Evolutionary conservation across 2,888 invertebrate species (phyloP).

Genomic region (Campopleginae sp.): DNA sequence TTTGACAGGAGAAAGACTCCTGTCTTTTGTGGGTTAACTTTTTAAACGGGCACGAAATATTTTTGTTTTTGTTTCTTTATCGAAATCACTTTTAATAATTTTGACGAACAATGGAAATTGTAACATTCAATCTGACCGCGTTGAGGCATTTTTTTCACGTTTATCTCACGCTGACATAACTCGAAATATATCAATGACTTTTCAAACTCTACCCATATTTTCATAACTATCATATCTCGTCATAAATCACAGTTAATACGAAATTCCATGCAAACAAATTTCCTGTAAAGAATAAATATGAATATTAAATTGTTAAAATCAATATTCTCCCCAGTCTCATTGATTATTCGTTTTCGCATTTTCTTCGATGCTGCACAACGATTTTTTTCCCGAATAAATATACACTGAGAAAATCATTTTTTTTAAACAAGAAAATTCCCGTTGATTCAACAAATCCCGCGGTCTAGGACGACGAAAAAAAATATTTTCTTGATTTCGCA

Average conservation of each 20-base stretch:
- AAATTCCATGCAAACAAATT: neutral
- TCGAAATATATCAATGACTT: neutral
- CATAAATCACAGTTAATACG: neutral
- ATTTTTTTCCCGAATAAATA: neutral
- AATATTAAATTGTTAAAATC: neutral
- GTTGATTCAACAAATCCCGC: too few relatives aligned
- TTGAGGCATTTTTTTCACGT: neutral
- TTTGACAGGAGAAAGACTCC: too few relatives aligned
- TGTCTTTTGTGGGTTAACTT: neutral
- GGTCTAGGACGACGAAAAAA: too few relatives aligned
- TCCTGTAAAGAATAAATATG: constrained; percentile 12
- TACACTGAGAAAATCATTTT: too few relatives aligned
- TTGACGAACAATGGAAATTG: constrained; percentile 25
- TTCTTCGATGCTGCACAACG: neutral
- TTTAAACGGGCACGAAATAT: neutral
- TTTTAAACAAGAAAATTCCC: too few relatives aligned
- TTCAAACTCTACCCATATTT: neutral
- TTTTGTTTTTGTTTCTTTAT: constrained; percentile 30
- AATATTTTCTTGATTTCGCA: too few relatives aligned
- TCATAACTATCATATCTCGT: neutral
- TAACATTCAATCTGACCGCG: neutral
- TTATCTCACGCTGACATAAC: neutral
- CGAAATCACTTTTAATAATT: neutral
- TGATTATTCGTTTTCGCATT: neutral
- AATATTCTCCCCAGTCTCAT: neutral